These are phyloP conservation scores for Boloria selene DNA, from an alignment of 2,888 invertebrate species.

Conservation along the genomic window DNA sequence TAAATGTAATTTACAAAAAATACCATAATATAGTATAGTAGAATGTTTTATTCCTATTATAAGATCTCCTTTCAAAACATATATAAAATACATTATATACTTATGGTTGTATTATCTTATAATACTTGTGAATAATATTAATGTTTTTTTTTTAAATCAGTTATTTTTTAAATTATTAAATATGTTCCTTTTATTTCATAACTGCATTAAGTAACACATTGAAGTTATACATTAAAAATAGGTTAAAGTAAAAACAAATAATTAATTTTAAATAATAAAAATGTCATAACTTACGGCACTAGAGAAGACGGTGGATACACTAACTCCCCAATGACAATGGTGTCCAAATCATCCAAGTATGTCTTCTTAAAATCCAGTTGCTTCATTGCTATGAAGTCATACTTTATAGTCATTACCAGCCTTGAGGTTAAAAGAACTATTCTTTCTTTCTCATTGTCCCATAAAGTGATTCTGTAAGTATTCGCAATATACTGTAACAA, in stretches of 20 bases:
- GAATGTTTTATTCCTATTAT: too few species aligned
- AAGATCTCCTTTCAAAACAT: too few species aligned
- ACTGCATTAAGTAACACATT: too few species aligned
- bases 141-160: too few species aligned
- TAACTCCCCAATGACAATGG: constrained; percentile 88
- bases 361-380: constrained; percentile 87
- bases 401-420: constrained; percentile 88
- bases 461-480: constrained; percentile 87
- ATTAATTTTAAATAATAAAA: constrained; percentile 14
- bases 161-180: too few species aligned
- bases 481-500: not conserved
- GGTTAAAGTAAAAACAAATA: not conserved
- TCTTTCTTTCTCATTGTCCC: constrained; percentile 93
- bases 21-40: too few species aligned
- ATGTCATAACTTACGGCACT: constrained; percentile 86
- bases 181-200: too few species aligned
- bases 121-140: too few species aligned
- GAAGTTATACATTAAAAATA: not conserved
- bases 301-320: constrained; percentile 91
- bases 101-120: too few species aligned
- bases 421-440: constrained; percentile 89
- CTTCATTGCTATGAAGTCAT: constrained; percentile 92
- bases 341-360: constrained; percentile 86
- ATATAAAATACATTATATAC: too few species aligned
- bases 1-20: too few species aligned